Evolutionary conservation across 2,888 invertebrate genomes (phyloP).

Genomic region (Metopia argyrocephala): DNA sequence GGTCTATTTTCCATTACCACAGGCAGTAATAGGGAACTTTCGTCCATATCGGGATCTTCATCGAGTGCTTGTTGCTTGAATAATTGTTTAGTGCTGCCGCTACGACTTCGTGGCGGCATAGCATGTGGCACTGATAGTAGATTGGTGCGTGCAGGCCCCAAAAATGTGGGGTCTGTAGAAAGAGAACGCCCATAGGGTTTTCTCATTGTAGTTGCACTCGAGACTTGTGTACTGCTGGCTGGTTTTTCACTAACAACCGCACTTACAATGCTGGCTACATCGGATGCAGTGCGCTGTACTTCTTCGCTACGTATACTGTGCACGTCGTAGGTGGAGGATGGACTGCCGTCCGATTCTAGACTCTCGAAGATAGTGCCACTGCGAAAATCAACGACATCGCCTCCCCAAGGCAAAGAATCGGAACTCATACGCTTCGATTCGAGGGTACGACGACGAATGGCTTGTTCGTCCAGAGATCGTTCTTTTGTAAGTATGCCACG

Average conservation of each 20-base stretch:
- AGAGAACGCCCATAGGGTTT: constrained; percentile 75
- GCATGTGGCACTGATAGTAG: constrained; percentile 76
- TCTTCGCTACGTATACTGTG: constrained; percentile 76
- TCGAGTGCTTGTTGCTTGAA: constrained; percentile 81
- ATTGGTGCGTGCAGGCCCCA: constrained; percentile 69
- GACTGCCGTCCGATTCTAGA: constrained; percentile 75
- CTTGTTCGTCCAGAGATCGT: constrained; percentile 78
- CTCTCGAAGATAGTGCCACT: constrained; percentile 78
- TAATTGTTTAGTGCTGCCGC: constrained; percentile 81
- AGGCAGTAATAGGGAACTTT: constrained; percentile 79
- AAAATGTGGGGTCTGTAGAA: constrained; percentile 75
- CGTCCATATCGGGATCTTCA: constrained; percentile 80
- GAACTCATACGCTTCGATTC: constrained; percentile 80
- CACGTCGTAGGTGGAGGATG: constrained; percentile 71
- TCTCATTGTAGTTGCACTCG: constrained; percentile 58
- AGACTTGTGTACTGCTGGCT: constrained; percentile 24
- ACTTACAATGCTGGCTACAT: constrained; percentile 64
- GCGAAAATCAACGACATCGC: constrained; percentile 73
- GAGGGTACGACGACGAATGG: constrained; percentile 79
- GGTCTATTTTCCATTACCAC: constrained; percentile 61
- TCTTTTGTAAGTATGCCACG: constrained; percentile 78
- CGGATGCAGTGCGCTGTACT: constrained; percentile 64
- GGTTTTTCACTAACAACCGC: constrained; percentile 67
- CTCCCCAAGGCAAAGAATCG: constrained; percentile 77
- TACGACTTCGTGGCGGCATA: constrained; percentile 78